A percentile compares a stretch with the other conserved stretches of the same genome.
phyloP scores from a whole-genome alignment of 2,888 invertebrate species.

The Marronus borbonicus region DNA sequence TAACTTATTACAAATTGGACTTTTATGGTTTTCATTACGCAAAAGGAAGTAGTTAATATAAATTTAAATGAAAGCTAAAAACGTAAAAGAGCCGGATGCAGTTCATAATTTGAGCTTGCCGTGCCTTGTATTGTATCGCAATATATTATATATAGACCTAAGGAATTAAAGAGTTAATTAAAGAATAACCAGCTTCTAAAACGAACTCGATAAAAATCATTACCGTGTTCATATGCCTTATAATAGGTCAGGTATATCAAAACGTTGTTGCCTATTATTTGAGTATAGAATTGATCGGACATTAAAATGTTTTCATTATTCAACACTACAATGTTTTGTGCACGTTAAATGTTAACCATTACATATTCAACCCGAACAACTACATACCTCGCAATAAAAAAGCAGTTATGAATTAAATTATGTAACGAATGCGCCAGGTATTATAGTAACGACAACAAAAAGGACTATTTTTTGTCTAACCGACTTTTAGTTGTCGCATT shows the following conservation, averaged over 20 bases:
- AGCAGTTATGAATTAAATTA: conserved; percentile 16
- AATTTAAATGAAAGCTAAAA: no score
- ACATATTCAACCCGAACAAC: background rate
- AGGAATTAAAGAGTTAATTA: no score
- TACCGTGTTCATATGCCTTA: background rate
- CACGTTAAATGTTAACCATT: conserved; percentile 2
- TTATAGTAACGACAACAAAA: background rate
- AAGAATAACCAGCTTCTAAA: background rate
- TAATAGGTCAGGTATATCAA: background rate
- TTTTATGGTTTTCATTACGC: no score
- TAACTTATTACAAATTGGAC: no score
- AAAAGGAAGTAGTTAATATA: no score
- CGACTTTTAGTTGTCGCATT: background rate
- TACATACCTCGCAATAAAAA: background rate
- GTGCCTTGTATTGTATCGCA: no score
- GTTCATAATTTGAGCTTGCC: no score
- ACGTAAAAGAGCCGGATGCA: no score
- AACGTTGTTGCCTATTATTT: background rate
- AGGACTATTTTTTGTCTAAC: conserved; percentile 6
- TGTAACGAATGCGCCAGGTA: conserved; percentile 9
- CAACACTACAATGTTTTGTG: conserved; percentile 11
- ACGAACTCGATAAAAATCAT: conserved; percentile 7
- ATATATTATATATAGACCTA: no score
- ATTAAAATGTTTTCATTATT: conserved; percentile 20
- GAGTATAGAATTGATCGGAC: conserved; percentile 14